These are phyloP conservation scores for Acanthurus tractus DNA, from an alignment of 2,797 vertebrate genomes.

Conservation along the genomic window DNA sequence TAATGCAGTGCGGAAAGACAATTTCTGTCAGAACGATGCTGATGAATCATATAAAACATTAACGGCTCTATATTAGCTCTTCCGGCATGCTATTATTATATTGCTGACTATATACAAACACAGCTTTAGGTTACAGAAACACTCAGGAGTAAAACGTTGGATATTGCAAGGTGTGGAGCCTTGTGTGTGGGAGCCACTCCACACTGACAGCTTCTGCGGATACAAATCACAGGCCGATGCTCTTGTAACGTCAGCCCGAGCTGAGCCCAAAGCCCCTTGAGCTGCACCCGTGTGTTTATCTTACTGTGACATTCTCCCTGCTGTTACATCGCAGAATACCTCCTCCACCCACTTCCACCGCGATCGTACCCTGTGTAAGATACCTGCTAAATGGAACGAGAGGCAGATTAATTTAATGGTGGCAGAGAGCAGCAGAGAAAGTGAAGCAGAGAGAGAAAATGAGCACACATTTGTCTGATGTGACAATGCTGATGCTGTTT, in stretches of 20 bases:
- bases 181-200: conserved; percentile 49
- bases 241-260: conserved; percentile 39
- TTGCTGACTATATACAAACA: conserved; percentile 18
- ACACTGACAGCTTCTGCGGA: conserved; percentile 38
- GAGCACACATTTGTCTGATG: conserved; percentile 11
- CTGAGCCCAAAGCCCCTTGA: conserved; percentile 52
- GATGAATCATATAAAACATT: not conserved
- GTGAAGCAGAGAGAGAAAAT: conserved; percentile 10
- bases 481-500: conserved; percentile 24
- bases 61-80: not conserved
- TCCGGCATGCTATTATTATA: not conserved
- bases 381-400: conserved; percentile 43
- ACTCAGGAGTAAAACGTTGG: conserved; percentile 26
- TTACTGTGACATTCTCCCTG: conserved; percentile 52
- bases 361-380: not conserved
- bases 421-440: conserved; percentile 5
- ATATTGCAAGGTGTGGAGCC: conserved; percentile 25
- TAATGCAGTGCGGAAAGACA: not conserved
- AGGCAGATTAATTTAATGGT: conserved; percentile 35
- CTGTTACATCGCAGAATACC: conserved; percentile 20
- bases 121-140: conserved; percentile 15
- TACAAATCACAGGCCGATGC: conserved; percentile 52
- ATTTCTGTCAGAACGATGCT: not conserved
- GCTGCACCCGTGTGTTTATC: conserved; percentile 46
- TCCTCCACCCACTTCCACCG: conserved; percentile 20